Evolutionary conservation across 1,140 invertebrate genomes (phyloP).

Genomic region (Globodera rostochiensis): DNA sequence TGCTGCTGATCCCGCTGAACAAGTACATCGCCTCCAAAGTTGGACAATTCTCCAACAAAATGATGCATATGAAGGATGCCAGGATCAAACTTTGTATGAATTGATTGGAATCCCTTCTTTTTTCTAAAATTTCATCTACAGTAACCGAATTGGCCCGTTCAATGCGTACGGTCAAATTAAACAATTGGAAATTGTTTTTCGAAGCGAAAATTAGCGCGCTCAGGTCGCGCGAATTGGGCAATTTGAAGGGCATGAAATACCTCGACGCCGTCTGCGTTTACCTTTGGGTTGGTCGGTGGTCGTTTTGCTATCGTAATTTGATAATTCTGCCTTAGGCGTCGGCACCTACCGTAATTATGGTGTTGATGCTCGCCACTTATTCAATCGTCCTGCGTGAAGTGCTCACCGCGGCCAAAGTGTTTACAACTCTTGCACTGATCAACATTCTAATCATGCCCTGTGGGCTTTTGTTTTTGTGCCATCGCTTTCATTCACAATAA

Average conservation of each 20-base stretch:
- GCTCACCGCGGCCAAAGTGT: slow-evolving; percentile 84
- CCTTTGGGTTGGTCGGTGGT: slow-evolving; percentile 6
- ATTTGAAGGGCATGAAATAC: slow-evolving; percentile 83
- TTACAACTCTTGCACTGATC: slow-evolving; percentile 88
- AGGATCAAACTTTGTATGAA: slow-evolving; percentile 74
- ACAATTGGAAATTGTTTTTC: slow-evolving; percentile 91
- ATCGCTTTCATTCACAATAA: neutral
- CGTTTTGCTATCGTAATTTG: neutral
- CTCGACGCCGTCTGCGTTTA: slow-evolving; percentile 79
- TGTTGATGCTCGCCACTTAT: slow-evolving; percentile 87
- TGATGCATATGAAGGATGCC: slow-evolving; percentile 89
- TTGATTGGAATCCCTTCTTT: slow-evolving; percentile 6
- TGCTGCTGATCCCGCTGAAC: slow-evolving; percentile 92
- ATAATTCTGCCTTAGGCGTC: slow-evolving; percentile 74
- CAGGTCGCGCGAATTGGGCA: slow-evolving; percentile 76
- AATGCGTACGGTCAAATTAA: slow-evolving; percentile 85
- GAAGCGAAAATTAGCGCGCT: slow-evolving; percentile 70
- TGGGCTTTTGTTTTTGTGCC: neutral
- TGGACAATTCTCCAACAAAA: slow-evolving; percentile 78
- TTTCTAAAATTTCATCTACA: slow-evolving; percentile 67
- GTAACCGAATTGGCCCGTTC: slow-evolving; percentile 85
- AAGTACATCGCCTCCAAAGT: slow-evolving; percentile 86
- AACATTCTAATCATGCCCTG: slow-evolving; percentile 89
- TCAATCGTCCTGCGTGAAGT: slow-evolving; percentile 77
- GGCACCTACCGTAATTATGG: slow-evolving; percentile 90